Conservation (phyloP, 2,888 invertebrate species). For the Lycaena phlaeas region DNA sequence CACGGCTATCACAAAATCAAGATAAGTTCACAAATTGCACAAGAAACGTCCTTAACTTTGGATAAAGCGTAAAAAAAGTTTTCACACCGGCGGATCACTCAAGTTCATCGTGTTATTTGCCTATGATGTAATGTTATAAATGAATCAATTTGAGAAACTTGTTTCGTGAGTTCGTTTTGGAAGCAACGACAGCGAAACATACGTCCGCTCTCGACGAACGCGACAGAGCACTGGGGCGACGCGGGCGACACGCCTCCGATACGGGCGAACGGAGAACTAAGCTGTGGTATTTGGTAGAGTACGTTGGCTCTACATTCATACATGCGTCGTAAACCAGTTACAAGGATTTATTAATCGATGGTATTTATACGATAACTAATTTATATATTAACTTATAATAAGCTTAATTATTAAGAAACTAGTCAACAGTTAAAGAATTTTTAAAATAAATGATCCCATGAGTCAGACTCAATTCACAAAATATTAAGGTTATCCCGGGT, state of each 20-base stretch:
- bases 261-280: constrained; percentile 45
- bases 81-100: constrained; percentile 31
- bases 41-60: constrained; percentile 37
- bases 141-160: constrained; percentile 45
- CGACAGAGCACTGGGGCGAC: constrained; percentile 51
- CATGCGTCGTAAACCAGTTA: constrained; percentile 20
- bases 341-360: constrained; percentile 41
- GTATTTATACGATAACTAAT: too few relatives aligned
- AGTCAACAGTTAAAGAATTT: too few relatives aligned
- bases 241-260: constrained; percentile 39
- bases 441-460: too few relatives aligned
- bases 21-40: constrained; percentile 56
- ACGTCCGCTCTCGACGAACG: constrained; percentile 46
- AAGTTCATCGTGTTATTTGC: constrained; percentile 45
- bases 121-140: constrained; percentile 21
- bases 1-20: constrained; percentile 47
- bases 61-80: constrained; percentile 30
- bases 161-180: constrained; percentile 45
- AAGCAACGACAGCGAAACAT: constrained; percentile 27
- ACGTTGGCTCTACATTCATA: constrained; percentile 14
- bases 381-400: too few relatives aligned
- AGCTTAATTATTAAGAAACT: too few relatives aligned
- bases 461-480: too few relatives aligned
- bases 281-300: constrained; percentile 28
- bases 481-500: too few relatives aligned